A percentile compares a stretch with the other conserved stretches of the same genome.
Evolutionary conservation across 2,888 invertebrate genomes (phyloP).

Genomic region (Drosophila robusta): DNA sequence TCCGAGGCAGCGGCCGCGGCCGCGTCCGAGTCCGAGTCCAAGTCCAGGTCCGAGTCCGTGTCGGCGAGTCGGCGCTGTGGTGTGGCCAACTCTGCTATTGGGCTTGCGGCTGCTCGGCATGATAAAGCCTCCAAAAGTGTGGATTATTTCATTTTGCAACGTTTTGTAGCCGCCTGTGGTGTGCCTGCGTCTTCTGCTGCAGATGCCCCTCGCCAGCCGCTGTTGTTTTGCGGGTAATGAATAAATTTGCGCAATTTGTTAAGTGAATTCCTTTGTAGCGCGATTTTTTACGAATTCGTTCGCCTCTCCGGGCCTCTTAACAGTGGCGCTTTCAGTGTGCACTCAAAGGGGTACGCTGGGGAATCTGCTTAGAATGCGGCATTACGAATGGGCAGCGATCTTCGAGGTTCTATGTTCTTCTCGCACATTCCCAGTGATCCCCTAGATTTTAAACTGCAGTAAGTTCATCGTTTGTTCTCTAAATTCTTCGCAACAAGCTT

Average conservation of each 20-base stretch:
- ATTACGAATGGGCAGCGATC: slow-evolving; percentile 39
- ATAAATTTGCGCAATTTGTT: slow-evolving; percentile 83
- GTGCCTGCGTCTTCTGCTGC: slow-evolving; percentile 20
- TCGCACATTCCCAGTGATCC: background rate
- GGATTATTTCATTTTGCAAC: slow-evolving; percentile 80
- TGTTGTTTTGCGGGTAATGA: slow-evolving; percentile 78
- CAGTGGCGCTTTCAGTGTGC: slow-evolving; percentile 62
- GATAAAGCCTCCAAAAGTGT: slow-evolving; percentile 78
- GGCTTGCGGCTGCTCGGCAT: slow-evolving; percentile 60
- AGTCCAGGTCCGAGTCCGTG: background rate
- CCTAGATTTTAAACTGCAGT: background rate
- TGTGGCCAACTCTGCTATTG: slow-evolving; percentile 38
- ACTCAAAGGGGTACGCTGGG: background rate
- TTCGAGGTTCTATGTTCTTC: slow-evolving; percentile 6
- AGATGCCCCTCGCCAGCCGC: slow-evolving; percentile 26
- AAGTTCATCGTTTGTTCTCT: too few relatives aligned
- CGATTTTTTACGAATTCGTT: slow-evolving; percentile 77
- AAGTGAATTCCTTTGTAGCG: slow-evolving; percentile 82
- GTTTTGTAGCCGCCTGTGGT: slow-evolving; percentile 67
- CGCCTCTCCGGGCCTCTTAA: slow-evolving; percentile 37
- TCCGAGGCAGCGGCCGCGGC: slow-evolving; percentile 6
- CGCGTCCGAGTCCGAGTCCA: slow-evolving; percentile 3
- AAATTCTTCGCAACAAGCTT: too few relatives aligned
- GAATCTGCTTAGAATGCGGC: slow-evolving; percentile 50
- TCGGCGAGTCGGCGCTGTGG: slow-evolving; percentile 8